A percentile compares a stretch with the other conserved stretches of the same genome.
Evolutionary conservation across 2,888 invertebrate species (phyloP).

Genomic region (Agapostemon virescens): DNA sequence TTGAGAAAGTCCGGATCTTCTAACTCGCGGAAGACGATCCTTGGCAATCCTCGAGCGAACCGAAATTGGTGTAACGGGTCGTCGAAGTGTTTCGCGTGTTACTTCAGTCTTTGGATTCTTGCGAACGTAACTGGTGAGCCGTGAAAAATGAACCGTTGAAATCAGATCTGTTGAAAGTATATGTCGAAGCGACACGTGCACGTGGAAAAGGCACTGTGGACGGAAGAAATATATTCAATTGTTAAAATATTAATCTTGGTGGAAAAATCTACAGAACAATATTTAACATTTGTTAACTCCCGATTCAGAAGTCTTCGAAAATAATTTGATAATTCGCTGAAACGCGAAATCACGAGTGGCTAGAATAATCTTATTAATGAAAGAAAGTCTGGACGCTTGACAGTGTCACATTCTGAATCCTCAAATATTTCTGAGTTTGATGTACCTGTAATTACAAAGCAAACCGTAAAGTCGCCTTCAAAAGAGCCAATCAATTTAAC

Average conservation of each 20-base stretch:
- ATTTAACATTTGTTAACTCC: not conserved
- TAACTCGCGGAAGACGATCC: no score
- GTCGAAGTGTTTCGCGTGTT: not conserved
- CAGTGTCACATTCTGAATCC: not conserved
- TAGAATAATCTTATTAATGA: not conserved
- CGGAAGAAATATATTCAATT: not conserved
- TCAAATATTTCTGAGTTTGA: not conserved
- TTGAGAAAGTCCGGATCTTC: not conserved
- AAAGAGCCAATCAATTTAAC: not conserved
- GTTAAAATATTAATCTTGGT: not conserved
- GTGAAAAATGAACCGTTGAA: conserved; percentile 1
- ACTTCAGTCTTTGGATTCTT: not conserved
- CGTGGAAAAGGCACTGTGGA: not conserved
- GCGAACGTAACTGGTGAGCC: not conserved
- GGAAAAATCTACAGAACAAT: not conserved
- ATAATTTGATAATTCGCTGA: no score
- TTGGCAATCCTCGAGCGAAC: not conserved
- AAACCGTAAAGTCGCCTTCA: not conserved
- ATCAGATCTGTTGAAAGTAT: not conserved
- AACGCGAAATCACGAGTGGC: not conserved
- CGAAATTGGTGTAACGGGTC: not conserved
- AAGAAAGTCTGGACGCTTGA: not conserved
- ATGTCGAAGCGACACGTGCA: not conserved
- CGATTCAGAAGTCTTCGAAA: not conserved
- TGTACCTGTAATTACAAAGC: not conserved